phyloP scores from a whole-genome alignment of 23 tunicate species.

The Phallusia fumigata region DNA sequence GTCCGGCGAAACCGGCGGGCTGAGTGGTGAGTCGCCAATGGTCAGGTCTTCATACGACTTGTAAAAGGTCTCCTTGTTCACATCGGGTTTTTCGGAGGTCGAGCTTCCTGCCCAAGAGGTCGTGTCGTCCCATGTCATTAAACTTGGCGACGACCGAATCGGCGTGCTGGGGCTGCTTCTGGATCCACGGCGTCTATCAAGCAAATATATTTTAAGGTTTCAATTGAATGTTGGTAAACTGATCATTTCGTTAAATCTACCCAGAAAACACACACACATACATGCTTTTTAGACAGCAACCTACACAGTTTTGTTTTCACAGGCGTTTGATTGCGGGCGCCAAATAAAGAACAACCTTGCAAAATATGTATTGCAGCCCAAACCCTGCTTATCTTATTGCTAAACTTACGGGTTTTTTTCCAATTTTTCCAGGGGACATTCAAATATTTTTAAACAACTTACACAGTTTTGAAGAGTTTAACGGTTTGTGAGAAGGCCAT shows the following conservation, averaged over 20 bases:
- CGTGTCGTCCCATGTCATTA: background rate
- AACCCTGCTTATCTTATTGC: no score
- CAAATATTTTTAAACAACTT: background rate
- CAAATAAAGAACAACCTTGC: no score
- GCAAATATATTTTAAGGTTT: no score
- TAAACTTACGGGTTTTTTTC: no score
- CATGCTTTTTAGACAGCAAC: no score
- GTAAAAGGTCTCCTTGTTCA: conserved; percentile 20
- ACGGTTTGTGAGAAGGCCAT: conserved; percentile 4
- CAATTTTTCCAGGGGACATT: no score
- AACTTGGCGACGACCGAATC: background rate
- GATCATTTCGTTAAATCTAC: no score
- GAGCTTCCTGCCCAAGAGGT: background rate
- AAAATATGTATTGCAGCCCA: no score
- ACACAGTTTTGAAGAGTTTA: conserved; percentile 10
- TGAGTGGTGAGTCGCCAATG: background rate
- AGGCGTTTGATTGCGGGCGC: no score
- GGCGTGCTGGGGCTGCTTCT: background rate
- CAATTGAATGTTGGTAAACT: no score
- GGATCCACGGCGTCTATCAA: conserved; percentile 3
- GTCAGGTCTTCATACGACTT: conserved; percentile 36
- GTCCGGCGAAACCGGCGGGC: background rate
- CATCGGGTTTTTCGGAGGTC: background rate
- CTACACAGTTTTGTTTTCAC: no score
- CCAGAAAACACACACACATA: no score